phyloP scores from a whole-genome alignment of 2,888 invertebrate genomes.

The Cephus pygmeus region DNA sequence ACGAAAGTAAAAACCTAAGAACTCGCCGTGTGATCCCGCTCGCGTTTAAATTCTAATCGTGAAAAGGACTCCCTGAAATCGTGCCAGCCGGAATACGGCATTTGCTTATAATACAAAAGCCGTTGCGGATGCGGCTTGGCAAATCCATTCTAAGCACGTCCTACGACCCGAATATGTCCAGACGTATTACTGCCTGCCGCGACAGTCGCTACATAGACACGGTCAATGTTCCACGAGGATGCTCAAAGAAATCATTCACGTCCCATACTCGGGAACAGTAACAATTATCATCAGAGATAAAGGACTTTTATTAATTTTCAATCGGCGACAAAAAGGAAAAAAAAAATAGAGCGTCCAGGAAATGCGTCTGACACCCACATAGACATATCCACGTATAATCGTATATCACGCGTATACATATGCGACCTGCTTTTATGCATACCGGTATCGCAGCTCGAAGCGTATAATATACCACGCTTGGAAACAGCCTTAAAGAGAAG shows the following conservation, averaged over 20 bases:
- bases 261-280: neutral
- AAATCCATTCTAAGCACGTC: slow-evolving; percentile 20
- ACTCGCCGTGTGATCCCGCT: neutral
- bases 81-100: slow-evolving; percentile 8
- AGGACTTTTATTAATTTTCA: neutral
- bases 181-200: neutral
- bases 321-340: neutral
- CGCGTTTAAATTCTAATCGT: slow-evolving; percentile 42
- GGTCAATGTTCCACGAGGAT: neutral
- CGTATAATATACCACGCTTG: neutral
- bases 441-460: neutral
- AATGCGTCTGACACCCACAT: neutral
- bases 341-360: neutral
- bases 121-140: slow-evolving; percentile 15
- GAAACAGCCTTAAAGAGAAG: neutral
- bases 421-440: neutral
- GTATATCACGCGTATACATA: neutral
- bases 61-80: slow-evolving; percentile 30
- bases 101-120: slow-evolving; percentile 2
- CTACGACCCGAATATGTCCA: neutral
- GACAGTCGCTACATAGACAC: neutral
- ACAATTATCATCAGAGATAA: neutral
- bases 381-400: neutral
- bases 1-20: slow-evolving; percentile 36
- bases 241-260: neutral